These are phyloP conservation scores for Luidia sarsii DNA, from an alignment of 53 echinoderm and acorn worm species.

Conservation along the genomic window DNA sequence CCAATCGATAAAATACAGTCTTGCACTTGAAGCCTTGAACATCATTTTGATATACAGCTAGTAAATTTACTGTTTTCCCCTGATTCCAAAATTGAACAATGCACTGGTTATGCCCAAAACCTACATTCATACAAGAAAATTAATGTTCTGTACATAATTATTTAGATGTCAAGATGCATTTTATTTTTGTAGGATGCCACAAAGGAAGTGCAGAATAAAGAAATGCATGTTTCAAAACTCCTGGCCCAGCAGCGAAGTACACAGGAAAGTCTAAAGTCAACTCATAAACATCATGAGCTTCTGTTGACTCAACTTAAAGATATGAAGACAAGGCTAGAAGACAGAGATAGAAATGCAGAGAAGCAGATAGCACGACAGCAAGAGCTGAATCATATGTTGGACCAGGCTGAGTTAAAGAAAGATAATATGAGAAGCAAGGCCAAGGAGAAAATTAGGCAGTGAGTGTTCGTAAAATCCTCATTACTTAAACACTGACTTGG, in stretches of 20 bases:
- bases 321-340: conserved; percentile 65
- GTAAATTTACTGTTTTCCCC: too few species aligned
- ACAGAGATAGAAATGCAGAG: conserved; percentile 63
- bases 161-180: background rate
- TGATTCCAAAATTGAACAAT: too few species aligned
- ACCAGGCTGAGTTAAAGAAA: conserved; percentile 69
- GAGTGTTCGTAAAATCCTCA: too few species aligned
- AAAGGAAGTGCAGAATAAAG: conserved; percentile 82
- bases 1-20: too few species aligned
- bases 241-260: conserved; percentile 68
- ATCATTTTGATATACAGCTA: too few species aligned
- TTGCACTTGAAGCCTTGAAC: too few species aligned
- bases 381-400: conserved; percentile 68
- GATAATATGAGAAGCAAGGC: conserved; percentile 76
- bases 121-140: too few species aligned
- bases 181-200: background rate
- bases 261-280: conserved; percentile 64
- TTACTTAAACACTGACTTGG: too few species aligned
- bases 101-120: too few species aligned
- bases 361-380: conserved; percentile 41
- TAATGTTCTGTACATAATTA: too few species aligned
- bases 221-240: conserved; percentile 67
- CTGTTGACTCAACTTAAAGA: conserved; percentile 71
- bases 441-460: conserved; percentile 85
- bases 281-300: conserved; percentile 70